A percentile compares a stretch with the other conserved stretches of the same genome.
phyloP scores from a whole-genome alignment of 2,797 vertebrate genomes.

The Hafferia zeledoni region DNA sequence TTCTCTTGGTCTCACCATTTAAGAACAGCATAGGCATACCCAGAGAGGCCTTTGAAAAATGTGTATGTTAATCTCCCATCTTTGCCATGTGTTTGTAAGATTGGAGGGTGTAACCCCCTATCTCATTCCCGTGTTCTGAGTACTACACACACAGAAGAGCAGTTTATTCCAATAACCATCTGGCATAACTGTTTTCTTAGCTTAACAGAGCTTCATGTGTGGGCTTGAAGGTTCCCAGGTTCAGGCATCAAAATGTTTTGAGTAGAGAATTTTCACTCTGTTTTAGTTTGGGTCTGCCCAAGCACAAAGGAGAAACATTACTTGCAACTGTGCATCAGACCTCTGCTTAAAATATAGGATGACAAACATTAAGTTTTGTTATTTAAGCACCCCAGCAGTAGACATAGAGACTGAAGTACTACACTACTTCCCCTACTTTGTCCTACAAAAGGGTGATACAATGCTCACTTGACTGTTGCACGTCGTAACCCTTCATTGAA shows the following conservation, averaged over 20 bases:
- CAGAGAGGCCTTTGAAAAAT: not conserved
- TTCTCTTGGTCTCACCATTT: not conserved
- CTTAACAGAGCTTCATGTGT: not conserved
- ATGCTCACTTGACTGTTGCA: not conserved
- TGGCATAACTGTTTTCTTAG: not conserved
- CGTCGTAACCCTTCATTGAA: not conserved
- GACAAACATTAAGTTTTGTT: not conserved
- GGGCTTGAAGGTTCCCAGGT: not conserved
- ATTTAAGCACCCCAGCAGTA: not conserved
- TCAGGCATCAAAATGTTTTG: not conserved
- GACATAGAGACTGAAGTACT: not conserved
- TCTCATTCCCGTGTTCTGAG: not conserved
- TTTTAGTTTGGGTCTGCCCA: not conserved
- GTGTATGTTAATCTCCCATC: not conserved
- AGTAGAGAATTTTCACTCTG: not conserved
- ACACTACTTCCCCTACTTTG: not conserved
- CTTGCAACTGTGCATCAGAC: not conserved
- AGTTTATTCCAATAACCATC: constrained; percentile 11
- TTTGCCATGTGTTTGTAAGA: not conserved
- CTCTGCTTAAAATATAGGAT: not conserved
- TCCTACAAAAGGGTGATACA: not conserved
- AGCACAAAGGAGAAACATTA: not conserved
- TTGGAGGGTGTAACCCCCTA: not conserved
- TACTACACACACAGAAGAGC: not conserved
- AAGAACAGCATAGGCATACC: not conserved